Conservation (phyloP, 1,140 invertebrate genomes). For the Eriosoma lanigerum region DNA sequence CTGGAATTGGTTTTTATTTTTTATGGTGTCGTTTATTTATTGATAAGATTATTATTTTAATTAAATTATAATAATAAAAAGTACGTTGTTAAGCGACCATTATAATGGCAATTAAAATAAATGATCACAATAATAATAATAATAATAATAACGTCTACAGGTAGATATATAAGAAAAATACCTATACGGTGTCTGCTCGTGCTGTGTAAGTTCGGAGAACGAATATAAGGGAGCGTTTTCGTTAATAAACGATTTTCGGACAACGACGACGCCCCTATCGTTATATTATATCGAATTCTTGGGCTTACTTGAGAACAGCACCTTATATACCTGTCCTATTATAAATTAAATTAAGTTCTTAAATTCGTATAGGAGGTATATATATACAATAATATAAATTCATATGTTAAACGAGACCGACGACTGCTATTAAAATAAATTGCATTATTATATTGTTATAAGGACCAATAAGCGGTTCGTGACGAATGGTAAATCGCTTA, state of each 20-base stretch:
- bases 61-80: neutral
- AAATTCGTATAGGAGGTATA: neutral
- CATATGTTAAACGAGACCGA: neutral
- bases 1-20: too few species aligned
- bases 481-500: neutral
- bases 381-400: neutral
- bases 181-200: neutral
- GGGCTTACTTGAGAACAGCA: too few species aligned
- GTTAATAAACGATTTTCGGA: conserved; percentile 12
- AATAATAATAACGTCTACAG: neutral
- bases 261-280: neutral
- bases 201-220: neutral
- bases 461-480: conserved; percentile 1
- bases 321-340: neutral
- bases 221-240: neutral
- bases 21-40: neutral
- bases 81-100: neutral
- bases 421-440: neutral
- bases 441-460: neutral
- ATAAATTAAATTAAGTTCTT: conserved; percentile 11
- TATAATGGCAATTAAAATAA: neutral
- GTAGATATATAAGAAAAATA: too few species aligned
- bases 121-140: neutral
- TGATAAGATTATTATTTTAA: neutral
- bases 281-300: conserved; percentile 2